Percentiles rank a stretch among this genome's conserved stretches.
Conservation (phyloP, 2,797 vertebrate genomes). For the Triplophysa bombifrons region DNA sequence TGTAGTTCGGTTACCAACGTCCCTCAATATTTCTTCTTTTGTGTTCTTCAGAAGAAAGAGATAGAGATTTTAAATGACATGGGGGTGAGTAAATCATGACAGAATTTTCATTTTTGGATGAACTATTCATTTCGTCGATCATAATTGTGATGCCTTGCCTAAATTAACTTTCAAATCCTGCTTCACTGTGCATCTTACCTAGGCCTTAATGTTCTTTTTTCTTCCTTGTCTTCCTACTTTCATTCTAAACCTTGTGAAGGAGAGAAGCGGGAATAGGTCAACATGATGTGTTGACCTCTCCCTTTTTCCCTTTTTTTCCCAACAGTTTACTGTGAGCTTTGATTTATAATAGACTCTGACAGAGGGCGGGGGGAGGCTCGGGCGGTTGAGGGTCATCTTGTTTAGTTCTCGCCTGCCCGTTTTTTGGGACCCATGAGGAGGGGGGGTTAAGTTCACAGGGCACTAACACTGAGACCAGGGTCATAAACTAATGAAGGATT, state of each 20-base stretch:
- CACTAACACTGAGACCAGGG: constrained; percentile 66
- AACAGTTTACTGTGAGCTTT: constrained; percentile 69
- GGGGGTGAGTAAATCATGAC: too few species aligned
- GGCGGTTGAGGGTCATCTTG: constrained; percentile 49
- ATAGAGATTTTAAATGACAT: too few species aligned
- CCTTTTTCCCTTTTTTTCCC: constrained; percentile 67
- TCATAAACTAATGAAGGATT: constrained; percentile 85
- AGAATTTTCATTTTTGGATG: too few species aligned
- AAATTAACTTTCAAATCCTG: neutral
- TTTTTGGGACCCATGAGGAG: constrained; percentile 41
- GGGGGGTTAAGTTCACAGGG: constrained; percentile 54
- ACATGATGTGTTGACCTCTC: constrained; percentile 78
- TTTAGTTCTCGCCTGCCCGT: constrained; percentile 72
- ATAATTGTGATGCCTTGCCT: too few species aligned
- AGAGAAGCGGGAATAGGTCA: constrained; percentile 70
- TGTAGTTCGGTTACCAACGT: too few species aligned
- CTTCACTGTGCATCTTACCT: neutral
- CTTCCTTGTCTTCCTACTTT: constrained; percentile 45
- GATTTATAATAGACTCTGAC: constrained; percentile 71
- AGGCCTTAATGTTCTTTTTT: neutral
- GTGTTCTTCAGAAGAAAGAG: too few species aligned
- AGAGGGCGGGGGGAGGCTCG: constrained; percentile 54
- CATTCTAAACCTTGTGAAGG: constrained; percentile 64
- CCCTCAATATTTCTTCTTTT: too few species aligned
- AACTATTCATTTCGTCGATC: too few species aligned